Evolutionary conservation across 2,888 invertebrate genomes (phyloP).

Genomic region (Listrodromus nycthemerus): DNA sequence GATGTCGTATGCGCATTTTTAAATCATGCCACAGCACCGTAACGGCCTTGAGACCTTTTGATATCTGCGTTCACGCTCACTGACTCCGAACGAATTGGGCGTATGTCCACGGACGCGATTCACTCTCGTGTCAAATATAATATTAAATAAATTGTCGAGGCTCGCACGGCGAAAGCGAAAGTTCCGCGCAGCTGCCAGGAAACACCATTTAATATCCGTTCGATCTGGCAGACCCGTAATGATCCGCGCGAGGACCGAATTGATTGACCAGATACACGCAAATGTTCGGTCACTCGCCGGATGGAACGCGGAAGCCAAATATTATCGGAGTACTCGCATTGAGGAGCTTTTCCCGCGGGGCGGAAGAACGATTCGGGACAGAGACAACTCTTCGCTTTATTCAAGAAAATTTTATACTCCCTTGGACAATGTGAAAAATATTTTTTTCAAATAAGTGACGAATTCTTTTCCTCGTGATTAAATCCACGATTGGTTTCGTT

Average conservation of each 20-base stretch:
- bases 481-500: too few relatives aligned
- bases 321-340: slow-evolving; percentile 6
- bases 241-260: not conserved
- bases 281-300: not conserved
- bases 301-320: not conserved
- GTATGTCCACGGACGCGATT: slow-evolving; percentile 7
- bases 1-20: slow-evolving; percentile 12
- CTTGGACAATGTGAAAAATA: too few relatives aligned
- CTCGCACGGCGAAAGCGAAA: slow-evolving; percentile 8
- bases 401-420: not conserved
- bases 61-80: slow-evolving; percentile 35
- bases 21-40: slow-evolving; percentile 17
- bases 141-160: not conserved
- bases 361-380: not conserved
- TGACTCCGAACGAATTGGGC: not conserved
- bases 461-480: too few relatives aligned
- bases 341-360: not conserved
- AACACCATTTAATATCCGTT: not conserved
- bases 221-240: not conserved
- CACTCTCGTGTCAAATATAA: slow-evolving; percentile 11
- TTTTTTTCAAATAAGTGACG: too few relatives aligned
- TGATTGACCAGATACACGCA: not conserved
- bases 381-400: not conserved
- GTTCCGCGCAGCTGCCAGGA: not conserved
- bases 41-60: slow-evolving; percentile 25